Base-by-base conservation (phyloP, 2,888 invertebrate genomes). In the Stenichneumon culpator region DNA sequence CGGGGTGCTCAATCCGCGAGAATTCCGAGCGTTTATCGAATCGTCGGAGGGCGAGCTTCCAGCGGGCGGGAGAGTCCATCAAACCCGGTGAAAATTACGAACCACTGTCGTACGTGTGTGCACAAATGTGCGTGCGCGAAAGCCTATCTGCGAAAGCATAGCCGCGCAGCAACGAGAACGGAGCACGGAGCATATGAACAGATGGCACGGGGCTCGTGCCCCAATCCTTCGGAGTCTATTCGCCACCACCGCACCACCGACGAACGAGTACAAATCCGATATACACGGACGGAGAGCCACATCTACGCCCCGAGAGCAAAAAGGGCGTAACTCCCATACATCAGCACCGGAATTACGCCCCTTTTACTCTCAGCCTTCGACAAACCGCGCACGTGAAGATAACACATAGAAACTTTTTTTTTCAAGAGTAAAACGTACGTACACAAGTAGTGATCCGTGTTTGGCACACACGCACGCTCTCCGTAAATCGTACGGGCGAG, bases 201-300 rank as follows among this genome's bases (percentile, higher is more conserved):
- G 93, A 93, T 93, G 93, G 93, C 90, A 87, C 83, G 86, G 81
- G 44, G 82, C 85, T 85, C 84, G 86, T 87, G 91, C 89, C 88
- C 90, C 90, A 88, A 89, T 90, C 89, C 88, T 87, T 81, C 72
- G 84, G 87, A 85, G 87, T 86, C 82, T 82, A 86, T 87, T 86
- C 86, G 86, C 79, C 52, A 82, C 85, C 79, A 86, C 77, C 80
- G 68, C 78, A 74, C 73, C 67, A 72, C 65, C 69, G 63, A 74
- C 84, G 54, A 84, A 77, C 69, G 81, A 57, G 60, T 57, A 65
- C 68, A 69, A 65, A 68, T 11, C 28, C 32, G 63, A 60, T 47
- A 47, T 68, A 67, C 67, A 82, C 70, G 79, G 72, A 36, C 36
- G 67, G 72, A 69, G 39, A 25, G 60, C 47, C 57, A 19, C 36